These are phyloP conservation scores for Aspidiotus rigidus DNA, from an alignment of 2,888 invertebrate genomes.

Conservation along the genomic window DNA sequence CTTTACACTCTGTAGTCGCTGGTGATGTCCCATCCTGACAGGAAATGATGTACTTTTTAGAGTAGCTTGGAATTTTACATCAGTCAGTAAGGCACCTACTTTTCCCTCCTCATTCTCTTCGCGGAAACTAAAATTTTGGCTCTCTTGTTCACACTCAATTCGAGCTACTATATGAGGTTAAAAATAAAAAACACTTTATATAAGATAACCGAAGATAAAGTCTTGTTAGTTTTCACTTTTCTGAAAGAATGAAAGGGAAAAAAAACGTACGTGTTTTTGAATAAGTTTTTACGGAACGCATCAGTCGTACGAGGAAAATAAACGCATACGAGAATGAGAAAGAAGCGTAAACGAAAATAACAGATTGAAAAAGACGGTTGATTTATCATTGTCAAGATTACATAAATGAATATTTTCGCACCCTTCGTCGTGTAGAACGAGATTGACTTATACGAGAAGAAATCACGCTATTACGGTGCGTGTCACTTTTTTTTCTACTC, in stretches of 20 bases:
- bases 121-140: too few relatives aligned
- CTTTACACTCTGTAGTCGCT: background rate
- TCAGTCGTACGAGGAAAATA: conserved; percentile 3
- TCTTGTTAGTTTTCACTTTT: conserved; percentile 29
- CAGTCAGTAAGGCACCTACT: too few relatives aligned
- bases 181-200: conserved; percentile 19
- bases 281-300: conserved; percentile 7
- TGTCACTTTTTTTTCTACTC: too few relatives aligned
- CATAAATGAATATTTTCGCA: conserved; percentile 1
- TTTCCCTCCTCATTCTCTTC: too few relatives aligned
- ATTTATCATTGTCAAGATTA: conserved; percentile 32
- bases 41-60: too few relatives aligned
- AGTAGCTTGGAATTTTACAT: too few relatives aligned
- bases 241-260: background rate
- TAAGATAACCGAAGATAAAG: conserved; percentile 25
- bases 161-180: background rate
- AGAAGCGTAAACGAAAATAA: conserved; percentile 18
- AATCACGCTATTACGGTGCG: too few relatives aligned
- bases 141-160: too few relatives aligned
- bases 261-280: conserved; percentile 18
- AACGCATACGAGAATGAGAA: background rate
- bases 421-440: too few relatives aligned
- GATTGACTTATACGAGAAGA: too few relatives aligned
- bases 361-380: conserved; percentile 30
- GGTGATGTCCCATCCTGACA: too few relatives aligned